Percentiles rank a stretch among this genome's conserved stretches.
Evolutionary conservation across 2,797 vertebrate species (phyloP).

Genomic region (Bothrops alternatus): DNA sequence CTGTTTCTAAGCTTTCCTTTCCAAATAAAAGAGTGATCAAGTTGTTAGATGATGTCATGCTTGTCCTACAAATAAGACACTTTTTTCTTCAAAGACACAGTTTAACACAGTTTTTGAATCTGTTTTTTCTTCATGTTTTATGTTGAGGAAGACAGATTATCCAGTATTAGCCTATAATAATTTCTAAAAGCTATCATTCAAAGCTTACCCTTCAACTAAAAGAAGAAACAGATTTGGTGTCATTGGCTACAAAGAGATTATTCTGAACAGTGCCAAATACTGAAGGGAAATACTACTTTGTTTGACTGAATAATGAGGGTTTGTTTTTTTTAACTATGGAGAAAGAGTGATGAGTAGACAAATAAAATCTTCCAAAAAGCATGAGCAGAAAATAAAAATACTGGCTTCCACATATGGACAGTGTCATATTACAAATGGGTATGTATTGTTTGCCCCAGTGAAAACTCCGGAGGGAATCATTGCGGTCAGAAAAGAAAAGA

Average conservation of each 20-base stretch:
- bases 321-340: neutral
- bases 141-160: neutral
- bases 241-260: neutral
- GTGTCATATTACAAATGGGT: neutral
- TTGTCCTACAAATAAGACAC: neutral
- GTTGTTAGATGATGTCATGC: neutral
- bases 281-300: neutral
- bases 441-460: conserved; percentile 24
- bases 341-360: neutral
- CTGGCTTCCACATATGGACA: neutral
- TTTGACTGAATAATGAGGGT: neutral
- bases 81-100: neutral
- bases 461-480: conserved; percentile 32
- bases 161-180: neutral
- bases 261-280: neutral
- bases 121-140: neutral
- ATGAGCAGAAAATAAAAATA: neutral
- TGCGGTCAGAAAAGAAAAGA: conserved; percentile 25
- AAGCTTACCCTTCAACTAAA: neutral
- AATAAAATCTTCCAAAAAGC: neutral
- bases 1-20: neutral
- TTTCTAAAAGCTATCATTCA: neutral
- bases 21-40: neutral
- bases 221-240: neutral
- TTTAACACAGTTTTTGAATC: neutral